These are phyloP conservation scores for Sphinx pinastri DNA, from an alignment of 2,888 invertebrate species.

Conservation along the genomic window DNA sequence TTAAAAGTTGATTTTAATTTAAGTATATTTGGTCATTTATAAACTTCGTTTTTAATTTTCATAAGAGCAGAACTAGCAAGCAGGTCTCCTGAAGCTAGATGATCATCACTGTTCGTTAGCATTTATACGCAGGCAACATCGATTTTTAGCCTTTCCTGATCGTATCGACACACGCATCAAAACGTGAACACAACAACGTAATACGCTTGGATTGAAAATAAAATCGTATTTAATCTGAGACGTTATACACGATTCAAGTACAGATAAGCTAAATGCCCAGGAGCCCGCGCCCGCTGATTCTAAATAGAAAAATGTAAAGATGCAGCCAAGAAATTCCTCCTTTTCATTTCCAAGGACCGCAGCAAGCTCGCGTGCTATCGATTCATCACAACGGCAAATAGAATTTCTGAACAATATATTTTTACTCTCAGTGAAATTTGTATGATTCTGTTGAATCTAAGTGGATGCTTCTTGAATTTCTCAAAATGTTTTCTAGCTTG, in stretches of 20 bases:
- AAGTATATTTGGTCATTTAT: too few species aligned
- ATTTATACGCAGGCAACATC: too few species aligned
- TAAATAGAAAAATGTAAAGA: constrained; percentile 33
- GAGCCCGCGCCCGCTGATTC: constrained; percentile 25
- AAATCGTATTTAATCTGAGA: constrained; percentile 5
- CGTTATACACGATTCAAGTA: background rate
- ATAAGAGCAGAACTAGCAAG: too few species aligned
- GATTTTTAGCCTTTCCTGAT: background rate
- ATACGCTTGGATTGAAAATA: background rate
- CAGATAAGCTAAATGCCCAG: constrained; percentile 18
- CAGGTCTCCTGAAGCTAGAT: too few species aligned
- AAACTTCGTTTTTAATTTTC: too few species aligned
- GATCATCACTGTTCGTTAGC: too few species aligned
- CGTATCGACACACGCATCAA: background rate
- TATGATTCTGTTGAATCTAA: constrained; percentile 20
- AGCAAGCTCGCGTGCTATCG: constrained; percentile 35
- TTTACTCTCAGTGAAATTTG: constrained; percentile 24
- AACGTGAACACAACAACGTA: background rate
- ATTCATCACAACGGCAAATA: constrained; percentile 35
- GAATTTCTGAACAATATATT: constrained; percentile 31
- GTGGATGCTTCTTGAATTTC: constrained; percentile 16
- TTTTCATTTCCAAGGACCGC: constrained; percentile 34
- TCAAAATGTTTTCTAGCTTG: background rate
- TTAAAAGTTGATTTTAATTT: too few species aligned
- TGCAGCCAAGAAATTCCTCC: constrained; percentile 29